Evolutionary conservation across 2,797 vertebrate genomes (phyloP), one percentile per base, ranked within the genome.

Genomic region (Limosa lapponica): DNA sequence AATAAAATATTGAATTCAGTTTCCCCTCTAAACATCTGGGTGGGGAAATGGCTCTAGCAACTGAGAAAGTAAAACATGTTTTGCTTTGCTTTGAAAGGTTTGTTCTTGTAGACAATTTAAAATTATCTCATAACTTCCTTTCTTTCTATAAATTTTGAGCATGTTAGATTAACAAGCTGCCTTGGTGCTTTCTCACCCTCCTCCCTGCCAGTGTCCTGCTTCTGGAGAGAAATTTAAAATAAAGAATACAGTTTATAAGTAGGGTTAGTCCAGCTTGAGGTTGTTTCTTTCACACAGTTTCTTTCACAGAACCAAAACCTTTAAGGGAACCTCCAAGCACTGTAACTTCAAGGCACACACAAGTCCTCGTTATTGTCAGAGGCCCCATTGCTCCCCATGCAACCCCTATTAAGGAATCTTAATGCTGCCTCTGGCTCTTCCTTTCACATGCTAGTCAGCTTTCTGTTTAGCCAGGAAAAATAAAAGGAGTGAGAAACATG

Each of bases 401-500:
- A 93, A 71, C 77, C 81, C 28, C 58, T 79, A 8, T 88, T 87
- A 92, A 90, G 73, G 70, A 96, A 55, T 71, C n/a, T 44, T 52
- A 95, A 90, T 66, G 27, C 44, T 95, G 94, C 95, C 71, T 95
- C 92, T 74, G 89, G 77, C 66, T 97, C 65, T 96, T 94, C 71
- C 66, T 95, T 96, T 96, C 72, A 74, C 71, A 80, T 93, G 89
- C 77, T 91, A 95, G 95, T 96, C 94, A 96, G 71, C 79, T 96
- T 96, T 95, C 87, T 67, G 5, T 96, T 97, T 96, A 92, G 93
- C 85, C 84, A 96, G 90, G 75, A 97, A 96, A 95, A 97, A 96
- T 84, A 96, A 97, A 93, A 96, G 27, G 78, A 78, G 41, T 87
- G 93, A 95, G 85, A 97, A 97, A 96, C 90, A 96, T 73, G 82